phyloP scores from a whole-genome alignment of 2,797 vertebrate species.

The Macroramphosus scolopax region DNA sequence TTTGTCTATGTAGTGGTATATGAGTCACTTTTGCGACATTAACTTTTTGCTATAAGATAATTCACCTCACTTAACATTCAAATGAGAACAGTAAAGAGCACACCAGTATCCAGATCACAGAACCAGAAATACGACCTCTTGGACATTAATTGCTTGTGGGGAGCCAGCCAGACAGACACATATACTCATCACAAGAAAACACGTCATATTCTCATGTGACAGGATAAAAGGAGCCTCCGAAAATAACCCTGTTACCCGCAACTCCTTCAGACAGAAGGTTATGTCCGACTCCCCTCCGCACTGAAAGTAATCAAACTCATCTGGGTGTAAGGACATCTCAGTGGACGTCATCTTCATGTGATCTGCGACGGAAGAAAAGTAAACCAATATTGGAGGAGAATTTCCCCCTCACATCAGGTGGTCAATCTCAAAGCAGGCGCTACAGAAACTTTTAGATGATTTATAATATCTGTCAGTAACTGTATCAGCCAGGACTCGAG shows the following conservation, averaged over 20 bases:
- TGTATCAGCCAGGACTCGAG: neutral
- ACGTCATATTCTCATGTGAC: conserved; percentile 43
- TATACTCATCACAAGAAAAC: conserved; percentile 14
- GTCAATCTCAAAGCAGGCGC: no score
- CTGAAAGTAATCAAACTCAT: conserved; percentile 92
- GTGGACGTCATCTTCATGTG: conserved; percentile 80
- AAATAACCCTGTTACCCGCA: conserved; percentile 84
- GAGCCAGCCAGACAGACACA: conserved; percentile 14
- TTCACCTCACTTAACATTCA: conserved; percentile 25
- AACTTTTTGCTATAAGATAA: conserved; percentile 17
- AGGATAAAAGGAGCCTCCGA: conserved; percentile 26
- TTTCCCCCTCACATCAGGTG: no score
- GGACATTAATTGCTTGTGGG: no score
- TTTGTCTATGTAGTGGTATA: no score
- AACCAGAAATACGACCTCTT: conserved; percentile 47
- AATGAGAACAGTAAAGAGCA: conserved; percentile 11
- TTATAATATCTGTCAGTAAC: neutral
- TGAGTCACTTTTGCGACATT: no score
- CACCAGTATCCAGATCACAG: conserved; percentile 20
- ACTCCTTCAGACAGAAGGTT: conserved; percentile 94
- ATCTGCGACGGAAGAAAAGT: conserved; percentile 68
- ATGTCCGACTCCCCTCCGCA: conserved; percentile 84
- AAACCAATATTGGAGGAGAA: no score
- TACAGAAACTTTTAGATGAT: no score
- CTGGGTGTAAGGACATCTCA: conserved; percentile 84